These are phyloP conservation scores for Aptenodytes patagonicus DNA, from an alignment of 2,113 vertebrate species.

Conservation along the genomic window DNA sequence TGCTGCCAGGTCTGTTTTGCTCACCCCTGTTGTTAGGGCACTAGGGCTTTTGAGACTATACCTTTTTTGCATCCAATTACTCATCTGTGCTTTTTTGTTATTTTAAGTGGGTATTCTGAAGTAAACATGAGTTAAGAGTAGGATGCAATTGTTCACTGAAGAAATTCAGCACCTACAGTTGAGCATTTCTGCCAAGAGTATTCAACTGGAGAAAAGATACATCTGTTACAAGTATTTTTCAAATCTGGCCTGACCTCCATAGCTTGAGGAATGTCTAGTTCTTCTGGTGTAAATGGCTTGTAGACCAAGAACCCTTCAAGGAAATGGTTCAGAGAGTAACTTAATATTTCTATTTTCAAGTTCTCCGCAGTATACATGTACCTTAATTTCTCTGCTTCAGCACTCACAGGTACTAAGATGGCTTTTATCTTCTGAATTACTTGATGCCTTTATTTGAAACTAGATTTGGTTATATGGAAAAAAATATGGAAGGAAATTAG, in stretches of 20 bases:
- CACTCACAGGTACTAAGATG: neutral
- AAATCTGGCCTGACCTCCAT: neutral
- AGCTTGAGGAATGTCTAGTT: neutral
- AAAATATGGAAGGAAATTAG: neutral
- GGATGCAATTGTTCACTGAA: neutral
- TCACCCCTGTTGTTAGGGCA: neutral
- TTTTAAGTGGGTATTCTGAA: neutral
- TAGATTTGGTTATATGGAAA: neutral
- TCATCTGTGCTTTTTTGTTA: neutral
- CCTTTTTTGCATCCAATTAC: neutral
- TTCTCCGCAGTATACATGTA: neutral
- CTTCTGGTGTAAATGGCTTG: neutral
- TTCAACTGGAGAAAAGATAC: neutral
- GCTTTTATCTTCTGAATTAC: neutral
- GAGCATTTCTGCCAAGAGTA: neutral
- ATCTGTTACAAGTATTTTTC: neutral
- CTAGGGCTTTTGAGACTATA: neutral
- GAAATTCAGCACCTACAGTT: neutral
- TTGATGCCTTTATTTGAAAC: neutral
- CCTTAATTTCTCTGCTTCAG: neutral
- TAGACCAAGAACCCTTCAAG: neutral
- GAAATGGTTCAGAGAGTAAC: neutral
- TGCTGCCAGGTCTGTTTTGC: neutral
- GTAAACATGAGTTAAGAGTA: neutral
- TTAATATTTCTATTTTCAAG: neutral